Conservation (phyloP, 1,140 invertebrate genomes). For the Drosophila takahashii region DNA sequence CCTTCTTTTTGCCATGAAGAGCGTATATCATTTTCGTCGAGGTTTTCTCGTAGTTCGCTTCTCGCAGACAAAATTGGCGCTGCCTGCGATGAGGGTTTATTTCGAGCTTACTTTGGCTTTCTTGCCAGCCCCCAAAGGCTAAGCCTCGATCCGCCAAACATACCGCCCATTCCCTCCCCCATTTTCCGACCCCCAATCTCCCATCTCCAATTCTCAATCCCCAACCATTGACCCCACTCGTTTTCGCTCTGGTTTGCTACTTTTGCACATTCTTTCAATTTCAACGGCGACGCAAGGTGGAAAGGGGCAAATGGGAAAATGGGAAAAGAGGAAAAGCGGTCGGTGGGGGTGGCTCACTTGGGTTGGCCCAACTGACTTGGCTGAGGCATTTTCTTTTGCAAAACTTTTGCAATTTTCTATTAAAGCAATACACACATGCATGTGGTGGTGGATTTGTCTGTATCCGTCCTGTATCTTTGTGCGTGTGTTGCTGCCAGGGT, state of each 20-base stretch:
- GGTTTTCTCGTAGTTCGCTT: slow-evolving; percentile 2
- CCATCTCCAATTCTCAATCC: slow-evolving; percentile 5
- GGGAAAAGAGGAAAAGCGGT: slow-evolving; percentile 9
- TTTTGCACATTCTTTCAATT: slow-evolving; percentile 83
- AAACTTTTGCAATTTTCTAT: slow-evolving; percentile 84
- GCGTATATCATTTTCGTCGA: slow-evolving; percentile 12
- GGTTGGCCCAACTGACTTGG: slow-evolving; percentile 66
- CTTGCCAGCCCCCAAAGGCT: slow-evolving; percentile 51
- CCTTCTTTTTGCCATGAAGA: not conserved
- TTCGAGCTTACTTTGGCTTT: slow-evolving; percentile 80
- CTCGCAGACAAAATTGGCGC: slow-evolving; percentile 60
- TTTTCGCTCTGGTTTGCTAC: slow-evolving; percentile 62
- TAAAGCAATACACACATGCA: slow-evolving; percentile 79
- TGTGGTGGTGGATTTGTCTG: slow-evolving; percentile 57
- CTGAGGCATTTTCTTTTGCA: slow-evolving; percentile 80
- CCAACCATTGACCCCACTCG: not conserved
- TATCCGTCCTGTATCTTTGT: slow-evolving; percentile 42
- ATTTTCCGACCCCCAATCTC: slow-evolving; percentile 1
- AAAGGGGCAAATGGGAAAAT: not conserved
- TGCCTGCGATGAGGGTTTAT: slow-evolving; percentile 72
- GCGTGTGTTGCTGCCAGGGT: slow-evolving; percentile 2
- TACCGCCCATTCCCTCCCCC: not conserved
- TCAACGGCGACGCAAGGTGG: slow-evolving; percentile 41
- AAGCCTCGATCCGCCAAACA: slow-evolving; percentile 37
- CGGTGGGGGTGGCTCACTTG: slow-evolving; percentile 39